Conservation (phyloP, 2,888 invertebrate species). For the Cancer borealis region DNA sequence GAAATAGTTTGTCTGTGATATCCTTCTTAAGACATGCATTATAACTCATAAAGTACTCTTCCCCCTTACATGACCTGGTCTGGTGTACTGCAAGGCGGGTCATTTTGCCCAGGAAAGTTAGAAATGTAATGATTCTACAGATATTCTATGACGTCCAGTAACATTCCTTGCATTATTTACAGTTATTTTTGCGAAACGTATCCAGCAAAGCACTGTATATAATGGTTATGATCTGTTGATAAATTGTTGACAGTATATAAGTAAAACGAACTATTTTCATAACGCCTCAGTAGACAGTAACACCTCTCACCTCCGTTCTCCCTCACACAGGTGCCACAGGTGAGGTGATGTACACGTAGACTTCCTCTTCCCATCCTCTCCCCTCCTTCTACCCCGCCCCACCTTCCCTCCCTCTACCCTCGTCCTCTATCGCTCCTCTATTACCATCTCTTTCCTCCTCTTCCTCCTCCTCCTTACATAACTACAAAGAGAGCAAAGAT, state of each 20-base stretch:
- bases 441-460: not conserved
- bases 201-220: not conserved
- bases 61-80: not conserved
- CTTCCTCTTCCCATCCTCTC: not conserved
- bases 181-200: not conserved
- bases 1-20: not conserved
- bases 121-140: not conserved
- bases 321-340: constrained; percentile 23
- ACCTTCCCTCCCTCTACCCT: not conserved
- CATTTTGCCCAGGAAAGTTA: too few relatives aligned
- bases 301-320: not conserved
- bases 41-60: not conserved
- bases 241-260: not conserved
- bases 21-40: not conserved
- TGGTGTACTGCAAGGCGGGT: not conserved
- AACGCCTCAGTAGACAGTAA: not conserved
- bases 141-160: not conserved
- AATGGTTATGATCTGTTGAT: not conserved
- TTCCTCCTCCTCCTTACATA: not conserved
- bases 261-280: too few relatives aligned
- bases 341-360: constrained; percentile 24
- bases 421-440: not conserved
- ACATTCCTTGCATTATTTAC: not conserved
- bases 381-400: not conserved
- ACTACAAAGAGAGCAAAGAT: not conserved